Evolutionary conservation across 1,140 invertebrate species (phyloP).

Genomic region (Sipha flava): DNA sequence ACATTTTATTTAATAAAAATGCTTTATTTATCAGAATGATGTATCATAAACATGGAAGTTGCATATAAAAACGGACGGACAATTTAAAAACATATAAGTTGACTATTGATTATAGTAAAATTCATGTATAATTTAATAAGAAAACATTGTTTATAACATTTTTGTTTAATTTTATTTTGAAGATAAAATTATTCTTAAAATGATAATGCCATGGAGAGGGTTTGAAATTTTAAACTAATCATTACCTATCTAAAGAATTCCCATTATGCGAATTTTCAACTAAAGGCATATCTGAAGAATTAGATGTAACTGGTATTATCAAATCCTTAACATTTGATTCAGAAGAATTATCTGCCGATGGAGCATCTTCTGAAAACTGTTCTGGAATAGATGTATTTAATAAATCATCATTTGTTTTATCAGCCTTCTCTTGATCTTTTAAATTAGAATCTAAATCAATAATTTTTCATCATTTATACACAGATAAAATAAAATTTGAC

Average conservation of each 20-base stretch:
- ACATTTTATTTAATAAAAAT: not conserved
- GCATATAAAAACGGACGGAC: conserved; percentile 19
- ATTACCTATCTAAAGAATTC: conserved; percentile 18
- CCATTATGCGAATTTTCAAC: not conserved
- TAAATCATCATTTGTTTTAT: not conserved
- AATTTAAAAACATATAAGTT: not conserved
- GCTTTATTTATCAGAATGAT: not conserved
- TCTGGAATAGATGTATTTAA: not conserved
- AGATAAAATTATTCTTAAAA: not conserved
- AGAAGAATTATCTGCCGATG: not conserved
- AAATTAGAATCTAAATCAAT: not conserved
- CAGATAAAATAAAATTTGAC: not conserved
- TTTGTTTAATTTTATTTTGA: not conserved
- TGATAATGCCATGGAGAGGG: not conserved
- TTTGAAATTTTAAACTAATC: not conserved
- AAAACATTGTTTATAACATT: not conserved
- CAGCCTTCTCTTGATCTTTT: not conserved
- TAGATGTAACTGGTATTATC: not conserved
- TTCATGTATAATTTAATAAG: not conserved
- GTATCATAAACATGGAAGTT: not conserved
- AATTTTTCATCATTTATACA: not conserved
- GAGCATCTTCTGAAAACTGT: not conserved
- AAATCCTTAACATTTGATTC: not conserved
- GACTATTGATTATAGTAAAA: conserved; percentile 5
- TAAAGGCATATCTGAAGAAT: not conserved